Conservation (phyloP, 1,140 invertebrate genomes). For the Helicoverpa armigera region DNA sequence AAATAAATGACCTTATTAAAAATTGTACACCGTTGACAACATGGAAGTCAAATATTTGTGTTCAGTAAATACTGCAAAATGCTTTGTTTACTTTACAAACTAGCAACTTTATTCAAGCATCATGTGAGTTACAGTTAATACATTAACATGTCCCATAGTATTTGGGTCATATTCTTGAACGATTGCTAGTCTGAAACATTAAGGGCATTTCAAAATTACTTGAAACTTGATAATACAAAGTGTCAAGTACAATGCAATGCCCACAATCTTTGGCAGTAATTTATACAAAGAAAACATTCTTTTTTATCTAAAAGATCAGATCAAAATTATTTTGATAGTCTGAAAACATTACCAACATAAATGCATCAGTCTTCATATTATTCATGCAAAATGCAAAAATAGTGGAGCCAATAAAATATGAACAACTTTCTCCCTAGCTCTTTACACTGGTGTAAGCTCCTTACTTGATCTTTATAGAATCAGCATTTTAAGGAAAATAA, state of each 20-base stretch:
- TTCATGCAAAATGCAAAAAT: slow-evolving; percentile 43
- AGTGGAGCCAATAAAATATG: slow-evolving; percentile 34
- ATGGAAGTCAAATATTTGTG: slow-evolving; percentile 11
- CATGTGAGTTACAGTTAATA: not conserved
- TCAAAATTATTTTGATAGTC: slow-evolving; percentile 67
- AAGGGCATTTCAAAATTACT: not conserved
- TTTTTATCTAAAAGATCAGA: slow-evolving; percentile 55
- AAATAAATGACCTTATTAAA: slow-evolving; percentile 39
- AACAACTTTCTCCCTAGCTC: slow-evolving; percentile 48
- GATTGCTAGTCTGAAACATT: slow-evolving; percentile 4
- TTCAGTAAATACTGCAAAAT: slow-evolving; percentile 35
- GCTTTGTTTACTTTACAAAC: slow-evolving; percentile 18
- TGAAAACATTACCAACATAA: slow-evolving; percentile 73
- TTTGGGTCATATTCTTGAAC: not conserved
- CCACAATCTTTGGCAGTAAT: slow-evolving; percentile 39
- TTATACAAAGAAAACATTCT: not conserved
- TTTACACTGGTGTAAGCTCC: slow-evolving; percentile 48
- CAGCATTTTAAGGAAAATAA: slow-evolving; percentile 42
- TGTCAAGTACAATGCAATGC: slow-evolving; percentile 19
- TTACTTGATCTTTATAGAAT: slow-evolving; percentile 29
- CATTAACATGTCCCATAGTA: not conserved
- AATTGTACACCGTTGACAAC: slow-evolving; percentile 20
- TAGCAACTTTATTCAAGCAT: slow-evolving; percentile 11
- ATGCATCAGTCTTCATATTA: slow-evolving; percentile 80
- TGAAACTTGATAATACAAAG: not conserved